Percentiles rank a stretch among this genome's conserved stretches.
These are phyloP conservation scores for Falcunculus frontatus DNA, from an alignment of 2,113 vertebrate species.

Conservation along the genomic window DNA sequence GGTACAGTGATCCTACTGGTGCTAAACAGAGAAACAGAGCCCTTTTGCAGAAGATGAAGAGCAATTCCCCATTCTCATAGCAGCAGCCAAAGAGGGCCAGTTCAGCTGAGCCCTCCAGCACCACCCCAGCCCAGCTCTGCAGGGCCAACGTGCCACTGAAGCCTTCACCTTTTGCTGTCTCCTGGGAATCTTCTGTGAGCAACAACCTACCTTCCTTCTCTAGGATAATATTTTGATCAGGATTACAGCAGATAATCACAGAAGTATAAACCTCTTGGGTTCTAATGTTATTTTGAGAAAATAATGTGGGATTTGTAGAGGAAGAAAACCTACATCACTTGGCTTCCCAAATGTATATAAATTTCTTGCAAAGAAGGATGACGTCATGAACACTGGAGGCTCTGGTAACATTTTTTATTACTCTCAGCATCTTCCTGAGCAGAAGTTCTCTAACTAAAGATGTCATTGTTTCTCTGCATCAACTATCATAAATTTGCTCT, in stretches of 20 bases:
- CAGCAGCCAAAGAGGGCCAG: too few relatives aligned
- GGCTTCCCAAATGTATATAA: background rate
- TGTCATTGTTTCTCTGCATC: background rate
- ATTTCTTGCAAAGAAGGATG: background rate
- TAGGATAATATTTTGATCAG: background rate
- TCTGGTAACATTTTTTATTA: background rate
- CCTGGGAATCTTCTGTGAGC: background rate
- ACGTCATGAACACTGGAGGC: background rate
- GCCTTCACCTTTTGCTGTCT: background rate
- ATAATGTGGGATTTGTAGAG: background rate
- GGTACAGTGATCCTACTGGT: background rate
- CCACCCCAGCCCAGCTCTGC: accelerated
- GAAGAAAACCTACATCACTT: background rate
- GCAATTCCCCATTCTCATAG: background rate
- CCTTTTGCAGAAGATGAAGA: background rate
- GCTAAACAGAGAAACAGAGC: background rate
- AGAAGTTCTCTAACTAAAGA: background rate
- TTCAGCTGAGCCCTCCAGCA: background rate
- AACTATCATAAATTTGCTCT: background rate
- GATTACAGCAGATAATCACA: background rate
- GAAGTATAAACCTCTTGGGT: background rate
- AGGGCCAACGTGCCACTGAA: accelerated
- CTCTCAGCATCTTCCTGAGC: background rate
- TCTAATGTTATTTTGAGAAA: background rate
- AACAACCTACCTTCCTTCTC: background rate